Evolutionary conservation across 2,888 invertebrate species (phyloP).

Genomic region (Polyommatus icarus): DNA sequence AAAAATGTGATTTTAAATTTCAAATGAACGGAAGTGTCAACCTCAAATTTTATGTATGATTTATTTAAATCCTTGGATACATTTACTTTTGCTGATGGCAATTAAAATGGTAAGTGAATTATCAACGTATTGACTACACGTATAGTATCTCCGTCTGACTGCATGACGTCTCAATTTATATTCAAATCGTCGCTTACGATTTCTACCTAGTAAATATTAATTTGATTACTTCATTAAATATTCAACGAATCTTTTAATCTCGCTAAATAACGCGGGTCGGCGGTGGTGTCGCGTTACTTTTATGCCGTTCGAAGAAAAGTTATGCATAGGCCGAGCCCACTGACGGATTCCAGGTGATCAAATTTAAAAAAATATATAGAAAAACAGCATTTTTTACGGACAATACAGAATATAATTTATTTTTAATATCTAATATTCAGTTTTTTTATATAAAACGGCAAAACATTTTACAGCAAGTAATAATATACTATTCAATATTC

Average conservation of each 20-base stretch:
- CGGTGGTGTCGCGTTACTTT: conserved; percentile 5
- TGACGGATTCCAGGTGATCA: background rate
- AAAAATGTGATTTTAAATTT: conserved; percentile 58
- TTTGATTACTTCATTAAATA: conserved; percentile 39
- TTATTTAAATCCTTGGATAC: conserved; percentile 78
- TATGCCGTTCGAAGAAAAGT: conserved; percentile 1
- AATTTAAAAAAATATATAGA: background rate
- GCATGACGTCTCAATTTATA: conserved; percentile 42
- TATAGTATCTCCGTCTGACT: conserved; percentile 28
- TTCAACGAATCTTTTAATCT: conserved; percentile 38
- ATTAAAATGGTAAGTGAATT: conserved; percentile 72
- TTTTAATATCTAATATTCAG: no score
- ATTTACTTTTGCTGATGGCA: conserved; percentile 76
- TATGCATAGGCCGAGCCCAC: background rate
- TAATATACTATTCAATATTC: background rate
- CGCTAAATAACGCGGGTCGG: conserved; percentile 9
- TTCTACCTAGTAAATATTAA: conserved; percentile 37
- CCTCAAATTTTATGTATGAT: conserved; percentile 78
- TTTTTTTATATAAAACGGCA: no score
- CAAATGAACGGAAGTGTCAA: conserved; percentile 70
- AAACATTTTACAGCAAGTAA: background rate
- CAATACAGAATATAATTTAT: background rate
- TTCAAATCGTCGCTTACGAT: conserved; percentile 37
- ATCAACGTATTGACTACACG: conserved; percentile 33
- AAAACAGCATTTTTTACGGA: background rate